Evolutionary conservation across 2,888 invertebrate genomes (phyloP).

Genomic region (Drepanosiphum platanoidis): DNA sequence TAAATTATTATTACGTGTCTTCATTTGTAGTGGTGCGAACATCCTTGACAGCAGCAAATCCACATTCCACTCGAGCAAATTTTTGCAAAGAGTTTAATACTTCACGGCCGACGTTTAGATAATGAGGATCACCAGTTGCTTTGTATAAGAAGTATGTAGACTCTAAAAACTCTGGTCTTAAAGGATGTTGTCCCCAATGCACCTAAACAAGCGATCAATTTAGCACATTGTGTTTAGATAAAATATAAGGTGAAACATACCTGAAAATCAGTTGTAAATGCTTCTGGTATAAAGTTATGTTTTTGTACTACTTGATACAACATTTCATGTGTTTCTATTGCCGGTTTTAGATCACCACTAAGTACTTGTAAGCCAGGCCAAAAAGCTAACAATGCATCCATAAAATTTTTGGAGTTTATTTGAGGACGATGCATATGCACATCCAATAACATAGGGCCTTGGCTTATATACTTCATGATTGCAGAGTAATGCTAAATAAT

Average conservation of each 20-base stretch:
- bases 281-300: conserved; percentile 98
- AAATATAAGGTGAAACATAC: conserved; percentile 66
- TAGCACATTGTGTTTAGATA: background rate
- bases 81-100: conserved; percentile 89
- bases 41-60: conserved; percentile 97
- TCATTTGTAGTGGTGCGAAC: conserved; percentile 78
- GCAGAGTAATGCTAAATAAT: conserved; percentile 86
- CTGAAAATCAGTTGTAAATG: conserved; percentile 97
- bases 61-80: conserved; percentile 92
- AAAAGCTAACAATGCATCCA: conserved; percentile 97
- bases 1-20: conserved; percentile 65
- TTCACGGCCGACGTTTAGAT: conserved; percentile 89
- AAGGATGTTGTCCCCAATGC: conserved; percentile 97
- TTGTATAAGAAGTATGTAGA: conserved; percentile 96
- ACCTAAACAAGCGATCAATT: conserved; percentile 71
- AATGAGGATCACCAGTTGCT: conserved; percentile 95
- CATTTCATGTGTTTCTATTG: conserved; percentile 99
- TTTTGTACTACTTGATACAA: conserved; percentile 97
- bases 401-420: conserved; percentile 92
- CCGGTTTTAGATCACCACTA: conserved; percentile 92
- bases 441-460: conserved; percentile 93
- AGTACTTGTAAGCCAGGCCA: conserved; percentile 96
- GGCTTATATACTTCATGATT: conserved; percentile 96
- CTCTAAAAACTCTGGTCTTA: conserved; percentile 97
- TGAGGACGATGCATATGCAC: conserved; percentile 97